These are phyloP conservation scores for Brachionus asplanchnoidis DNA, from an alignment of 1,140 invertebrate genomes.

Conservation along the genomic window DNA sequence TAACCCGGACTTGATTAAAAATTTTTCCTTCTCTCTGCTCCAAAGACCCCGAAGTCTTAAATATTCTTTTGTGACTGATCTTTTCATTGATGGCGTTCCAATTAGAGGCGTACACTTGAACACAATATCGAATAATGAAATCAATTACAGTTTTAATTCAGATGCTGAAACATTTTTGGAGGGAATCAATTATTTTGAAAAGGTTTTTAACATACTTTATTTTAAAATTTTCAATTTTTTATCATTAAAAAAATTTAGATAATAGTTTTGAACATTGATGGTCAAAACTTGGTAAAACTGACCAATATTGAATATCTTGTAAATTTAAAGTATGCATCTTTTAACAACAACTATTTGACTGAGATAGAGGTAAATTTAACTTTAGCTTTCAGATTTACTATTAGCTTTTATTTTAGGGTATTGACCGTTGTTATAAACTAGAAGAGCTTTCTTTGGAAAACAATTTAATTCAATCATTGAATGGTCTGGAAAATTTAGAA, in stretches of 20 bases:
- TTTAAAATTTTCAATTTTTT: background rate
- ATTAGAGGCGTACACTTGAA: background rate
- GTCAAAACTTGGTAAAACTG: background rate
- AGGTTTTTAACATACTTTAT: background rate
- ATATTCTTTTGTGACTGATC: slow-evolving; percentile 27
- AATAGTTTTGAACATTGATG: slow-evolving; percentile 4
- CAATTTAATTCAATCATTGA: slow-evolving; percentile 76
- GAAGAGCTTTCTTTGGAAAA: slow-evolving; percentile 74
- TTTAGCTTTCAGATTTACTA: background rate
- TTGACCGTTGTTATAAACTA: slow-evolving; percentile 51
- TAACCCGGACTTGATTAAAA: background rate
- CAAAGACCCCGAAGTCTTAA: background rate
- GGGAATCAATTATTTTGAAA: background rate
- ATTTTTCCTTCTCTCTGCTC: background rate
- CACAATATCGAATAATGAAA: background rate
- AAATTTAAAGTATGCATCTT: slow-evolving; percentile 54
- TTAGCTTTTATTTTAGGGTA: slow-evolving; percentile 46
- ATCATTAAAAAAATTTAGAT: background rate
- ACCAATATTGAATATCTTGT: slow-evolving; percentile 18
- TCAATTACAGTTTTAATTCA: background rate
- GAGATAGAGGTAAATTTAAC: slow-evolving; percentile 50
- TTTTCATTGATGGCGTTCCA: background rate
- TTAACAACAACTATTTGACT: slow-evolving; percentile 55
- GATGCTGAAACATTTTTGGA: background rate
- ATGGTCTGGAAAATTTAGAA: slow-evolving; percentile 72